These are phyloP conservation scores for Brachyrhaphis roseni DNA, from an alignment of 2,797 vertebrate species.

Conservation along the genomic window DNA sequence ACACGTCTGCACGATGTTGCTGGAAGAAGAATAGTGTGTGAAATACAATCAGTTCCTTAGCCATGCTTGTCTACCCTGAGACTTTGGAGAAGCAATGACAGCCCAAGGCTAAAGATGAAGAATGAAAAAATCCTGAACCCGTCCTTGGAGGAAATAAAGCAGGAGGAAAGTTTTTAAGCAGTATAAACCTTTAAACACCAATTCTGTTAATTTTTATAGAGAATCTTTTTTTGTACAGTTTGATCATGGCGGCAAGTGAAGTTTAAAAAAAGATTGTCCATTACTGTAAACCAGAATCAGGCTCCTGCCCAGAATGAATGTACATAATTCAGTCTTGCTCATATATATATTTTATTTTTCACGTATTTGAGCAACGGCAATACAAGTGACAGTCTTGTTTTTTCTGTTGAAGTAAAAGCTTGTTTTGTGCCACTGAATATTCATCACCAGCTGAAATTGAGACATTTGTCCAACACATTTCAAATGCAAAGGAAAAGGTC, in stretches of 20 bases:
- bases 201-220: neutral
- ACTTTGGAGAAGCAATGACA: neutral
- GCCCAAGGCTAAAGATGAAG: neutral
- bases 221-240: neutral
- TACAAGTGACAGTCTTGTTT: neutral
- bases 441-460: neutral
- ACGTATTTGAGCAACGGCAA: neutral
- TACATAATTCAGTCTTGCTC: no score
- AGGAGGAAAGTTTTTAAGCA: neutral
- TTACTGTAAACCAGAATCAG: neutral
- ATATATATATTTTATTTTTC: neutral
- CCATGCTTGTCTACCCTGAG: neutral
- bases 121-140: neutral
- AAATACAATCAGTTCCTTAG: conserved; percentile 2
- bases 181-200: neutral
- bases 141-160: neutral
- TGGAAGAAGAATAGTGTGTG: neutral
- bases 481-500: neutral
- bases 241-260: neutral
- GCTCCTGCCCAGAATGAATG: no score
- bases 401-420: neutral
- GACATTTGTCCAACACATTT: conserved; percentile 12
- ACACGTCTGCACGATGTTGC: neutral
- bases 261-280: neutral
- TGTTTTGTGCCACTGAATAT: neutral